A percentile compares a stretch with the other conserved stretches of the same genome.
phyloP scores from a whole-genome alignment of 2,113 vertebrate genomes.

The Prietella phreatophila region DNA sequence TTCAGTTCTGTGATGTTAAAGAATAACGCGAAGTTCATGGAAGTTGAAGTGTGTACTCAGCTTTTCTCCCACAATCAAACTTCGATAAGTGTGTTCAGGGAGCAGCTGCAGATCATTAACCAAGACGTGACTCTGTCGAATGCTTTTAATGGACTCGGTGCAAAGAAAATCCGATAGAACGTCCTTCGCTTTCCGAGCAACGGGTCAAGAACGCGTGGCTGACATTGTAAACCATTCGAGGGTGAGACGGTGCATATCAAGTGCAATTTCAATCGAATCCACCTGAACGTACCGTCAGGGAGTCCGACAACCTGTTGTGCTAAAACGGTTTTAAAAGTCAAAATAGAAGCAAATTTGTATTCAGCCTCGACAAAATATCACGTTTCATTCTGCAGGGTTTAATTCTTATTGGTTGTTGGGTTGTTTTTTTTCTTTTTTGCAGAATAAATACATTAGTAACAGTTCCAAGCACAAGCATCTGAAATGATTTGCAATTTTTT shows the following conservation, averaged over 20 bases:
- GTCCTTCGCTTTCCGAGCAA: neutral
- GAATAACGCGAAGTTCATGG: neutral
- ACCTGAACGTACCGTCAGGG: neutral
- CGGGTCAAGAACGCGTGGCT: slow-evolving; percentile 20
- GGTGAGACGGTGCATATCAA: slow-evolving; percentile 37
- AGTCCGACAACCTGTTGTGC: neutral
- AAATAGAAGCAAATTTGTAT: slow-evolving; percentile 62
- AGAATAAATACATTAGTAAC: slow-evolving; percentile 42
- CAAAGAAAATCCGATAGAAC: slow-evolving; percentile 14
- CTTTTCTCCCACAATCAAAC: neutral
- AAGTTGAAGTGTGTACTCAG: neutral
- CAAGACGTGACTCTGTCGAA: neutral
- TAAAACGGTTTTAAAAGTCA: slow-evolving; percentile 21
- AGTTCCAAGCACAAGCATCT: slow-evolving; percentile 49
- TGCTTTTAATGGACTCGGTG: slow-evolving; percentile 26
- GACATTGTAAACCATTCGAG: slow-evolving; percentile 21
- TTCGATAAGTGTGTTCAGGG: neutral
- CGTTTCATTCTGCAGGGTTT: slow-evolving; percentile 40
- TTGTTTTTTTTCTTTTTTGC: neutral
- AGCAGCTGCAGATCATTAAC: slow-evolving; percentile 23
- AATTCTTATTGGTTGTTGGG: neutral
- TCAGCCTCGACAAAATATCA: slow-evolving; percentile 53
- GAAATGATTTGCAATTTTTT: neutral
- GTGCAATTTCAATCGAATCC: slow-evolving; percentile 35
- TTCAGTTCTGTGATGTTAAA: neutral